Evolutionary conservation across 2,797 vertebrate genomes (phyloP), one percentile per base, ranked within the genome.

Genomic region (Linurgus olivaceus): DNA sequence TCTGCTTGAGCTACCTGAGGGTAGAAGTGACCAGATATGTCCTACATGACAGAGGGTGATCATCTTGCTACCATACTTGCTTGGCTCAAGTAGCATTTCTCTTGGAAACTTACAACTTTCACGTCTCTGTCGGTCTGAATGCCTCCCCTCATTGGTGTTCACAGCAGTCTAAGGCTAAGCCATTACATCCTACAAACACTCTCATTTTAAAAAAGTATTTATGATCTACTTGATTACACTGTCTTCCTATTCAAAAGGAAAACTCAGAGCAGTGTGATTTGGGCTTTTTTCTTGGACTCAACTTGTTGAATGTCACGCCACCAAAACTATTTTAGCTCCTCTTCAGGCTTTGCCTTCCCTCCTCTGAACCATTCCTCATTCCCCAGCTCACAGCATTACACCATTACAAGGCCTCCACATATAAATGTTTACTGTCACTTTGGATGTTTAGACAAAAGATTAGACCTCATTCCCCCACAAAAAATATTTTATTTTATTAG

Each of bases 401-500:
- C 7, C 15, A 13, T 54, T 18, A 38, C n/a, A 28, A 71, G 29
- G 15, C 17, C 8, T 58, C 31, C 63, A 81, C 8, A 23, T 23
- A 51, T 11, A 68, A 83, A 78, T 31, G 14, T 44, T 62, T 72
- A 45, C 26, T 29, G 10, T 12, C 66, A 54, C 42, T 48, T 84
- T 78, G 57, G 37, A 62, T 76, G 13, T 62, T 84, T 88, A 51
- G 37, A 48, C 3, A 81, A 20, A 45, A 61, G 74, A 76, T 91
- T 52, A 89, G 11, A 9, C 12, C 23, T 76, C 0, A 0, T 18
- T 76, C 25, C 23, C 42, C 20, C 20, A 37, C 10, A 63, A 37
- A 38, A 94, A 91, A 86, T 77, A 73, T 62, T 94, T 81, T 93
- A 13, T 40, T 88, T 78, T 31, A 76, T 70, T 79, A 85, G 55